Evolutionary conservation across 2,113 vertebrate genomes (phyloP).

Genomic region (human (Homo sapiens)): GRCh38 chrX:80010501-80011000

Average conservation of each 20-base stretch:
- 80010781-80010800: not conserved
- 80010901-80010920: not conserved
- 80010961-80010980: not conserved
- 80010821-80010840: not conserved
- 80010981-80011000: not conserved
- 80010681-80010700: not conserved
- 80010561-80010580: not conserved
- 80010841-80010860: not conserved
- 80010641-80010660: not conserved
- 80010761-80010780: not conserved
- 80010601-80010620: not conserved
- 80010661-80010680: not conserved
- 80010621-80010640: conserved; percentile 4
- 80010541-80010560: not conserved
- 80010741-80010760: conserved; percentile 39
- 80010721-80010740: conserved; percentile 5
- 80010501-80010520: not conserved
- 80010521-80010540: not conserved
- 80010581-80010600: not conserved
- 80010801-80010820: conserved; percentile 9
- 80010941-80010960: not conserved
- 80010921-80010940: not conserved
- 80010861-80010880: conserved; percentile 30
- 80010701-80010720: conserved; percentile 14
- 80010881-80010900: not conserved